phyloP scores from a whole-genome alignment of 2,888 invertebrate genomes.

The Dermolepida albohirtum region DNA sequence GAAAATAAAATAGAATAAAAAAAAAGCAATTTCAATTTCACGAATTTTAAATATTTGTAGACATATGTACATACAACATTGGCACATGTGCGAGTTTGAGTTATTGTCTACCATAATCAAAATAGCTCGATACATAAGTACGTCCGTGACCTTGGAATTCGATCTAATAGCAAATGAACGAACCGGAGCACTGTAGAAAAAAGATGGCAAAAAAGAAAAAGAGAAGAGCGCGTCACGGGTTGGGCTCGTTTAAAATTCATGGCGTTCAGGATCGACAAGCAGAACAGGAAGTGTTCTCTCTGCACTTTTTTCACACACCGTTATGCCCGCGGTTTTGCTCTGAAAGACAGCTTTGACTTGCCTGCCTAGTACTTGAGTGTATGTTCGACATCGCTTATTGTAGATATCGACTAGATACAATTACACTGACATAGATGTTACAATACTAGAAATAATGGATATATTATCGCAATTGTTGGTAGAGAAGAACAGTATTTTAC shows the following conservation, averaged over 20 bases:
- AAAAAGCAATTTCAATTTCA: too few species aligned
- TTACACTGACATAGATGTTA: too few species aligned
- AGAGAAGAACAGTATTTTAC: too few species aligned
- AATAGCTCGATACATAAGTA: background rate
- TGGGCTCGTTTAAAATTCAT: conserved; percentile 19
- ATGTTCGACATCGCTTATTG: too few species aligned
- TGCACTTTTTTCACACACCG: conserved; percentile 3
- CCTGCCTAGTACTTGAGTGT: background rate
- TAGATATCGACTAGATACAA: too few species aligned
- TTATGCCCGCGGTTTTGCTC: background rate
- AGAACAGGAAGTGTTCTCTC: conserved; percentile 4
- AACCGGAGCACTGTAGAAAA: too few species aligned
- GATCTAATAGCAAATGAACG: conserved; percentile 5
- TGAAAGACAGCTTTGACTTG: background rate
- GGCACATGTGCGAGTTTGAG: background rate
- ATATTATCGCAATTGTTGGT: too few species aligned
- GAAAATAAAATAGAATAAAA: too few species aligned
- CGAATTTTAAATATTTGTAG: too few species aligned
- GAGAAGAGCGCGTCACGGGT: conserved; percentile 3
- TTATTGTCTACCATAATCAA: conserved; percentile 1
- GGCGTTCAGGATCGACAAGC: conserved; percentile 14
- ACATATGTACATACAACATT: too few species aligned
- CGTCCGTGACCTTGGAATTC: conserved; percentile 11
- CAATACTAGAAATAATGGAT: too few species aligned
- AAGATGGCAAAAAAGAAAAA: conserved; percentile 1